Conservation (phyloP, 2,888 invertebrate genomes). For the Drosophila histrio region DNA sequence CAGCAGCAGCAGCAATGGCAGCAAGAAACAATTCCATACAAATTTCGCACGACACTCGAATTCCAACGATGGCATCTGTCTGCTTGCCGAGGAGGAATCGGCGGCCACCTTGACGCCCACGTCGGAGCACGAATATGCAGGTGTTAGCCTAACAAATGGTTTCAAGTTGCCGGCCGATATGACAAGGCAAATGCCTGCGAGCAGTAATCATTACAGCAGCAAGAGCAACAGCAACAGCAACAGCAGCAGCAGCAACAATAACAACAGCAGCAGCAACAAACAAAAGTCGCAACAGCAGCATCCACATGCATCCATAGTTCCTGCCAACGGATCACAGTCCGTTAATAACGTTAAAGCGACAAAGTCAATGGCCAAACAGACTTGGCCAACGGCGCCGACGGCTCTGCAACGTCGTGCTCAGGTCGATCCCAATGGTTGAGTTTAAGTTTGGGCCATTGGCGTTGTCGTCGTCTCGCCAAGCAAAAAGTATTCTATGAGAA, state of each 20-base stretch:
- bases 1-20: constrained; percentile 71
- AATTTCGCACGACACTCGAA: constrained; percentile 81
- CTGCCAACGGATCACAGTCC: constrained; percentile 75
- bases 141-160: constrained; percentile 72
- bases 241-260: constrained; percentile 26
- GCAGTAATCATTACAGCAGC: constrained; percentile 33
- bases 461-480: constrained; percentile 51
- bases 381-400: constrained; percentile 60
- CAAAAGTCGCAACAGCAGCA: constrained; percentile 28
- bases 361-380: constrained; percentile 56
- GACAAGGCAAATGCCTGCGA: constrained; percentile 22
- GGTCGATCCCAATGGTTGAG: constrained; percentile 84
- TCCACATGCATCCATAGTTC: constrained; percentile 77
- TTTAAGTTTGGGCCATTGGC: background rate
- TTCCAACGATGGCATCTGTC: constrained; percentile 81
- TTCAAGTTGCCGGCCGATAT: constrained; percentile 67
- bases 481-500: constrained; percentile 67
- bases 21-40: constrained; percentile 79
- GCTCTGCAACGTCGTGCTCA: constrained; percentile 81
- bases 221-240: constrained; percentile 35
- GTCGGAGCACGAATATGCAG: constrained; percentile 73
- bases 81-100: constrained; percentile 81
- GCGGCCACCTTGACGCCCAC: constrained; percentile 81
- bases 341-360: constrained; percentile 52
- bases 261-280: constrained; percentile 30